phyloP scores from a whole-genome alignment of 2,888 invertebrate species.

The Epistrophella euchroma region DNA sequence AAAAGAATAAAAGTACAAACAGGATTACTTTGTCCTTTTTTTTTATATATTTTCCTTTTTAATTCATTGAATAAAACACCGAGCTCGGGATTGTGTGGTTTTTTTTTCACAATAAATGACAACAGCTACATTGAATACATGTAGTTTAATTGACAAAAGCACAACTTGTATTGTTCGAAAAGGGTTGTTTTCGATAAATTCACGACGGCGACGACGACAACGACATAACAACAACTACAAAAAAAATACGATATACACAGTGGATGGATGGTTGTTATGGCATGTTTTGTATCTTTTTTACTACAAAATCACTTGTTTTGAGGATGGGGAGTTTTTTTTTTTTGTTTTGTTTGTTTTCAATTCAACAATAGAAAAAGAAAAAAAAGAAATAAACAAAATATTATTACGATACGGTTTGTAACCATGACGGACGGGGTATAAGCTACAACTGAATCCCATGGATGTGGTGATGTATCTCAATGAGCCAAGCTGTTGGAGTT shows the following conservation, averaged over 20 bases:
- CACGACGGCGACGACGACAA: conserved; percentile 35
- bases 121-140: conserved; percentile 50
- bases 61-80: conserved; percentile 58
- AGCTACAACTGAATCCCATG: conserved; percentile 68
- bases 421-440: conserved; percentile 71
- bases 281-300: conserved; percentile 41
- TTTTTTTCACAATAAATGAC: conserved; percentile 49
- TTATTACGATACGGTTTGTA: conserved; percentile 55
- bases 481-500: conserved; percentile 16
- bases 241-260: conserved; percentile 43
- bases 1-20: conserved; percentile 32
- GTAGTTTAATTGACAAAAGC: conserved; percentile 71
- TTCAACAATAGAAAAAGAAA: conserved; percentile 64
- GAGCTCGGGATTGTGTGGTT: conserved; percentile 58
- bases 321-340: conserved; percentile 34
- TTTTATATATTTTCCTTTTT: conserved; percentile 27
- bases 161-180: conserved; percentile 62
- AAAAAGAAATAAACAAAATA: conserved; percentile 56
- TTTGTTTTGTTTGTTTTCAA: conserved; percentile 38
- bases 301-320: conserved; percentile 52
- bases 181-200: conserved; percentile 63
- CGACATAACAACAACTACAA: conserved; percentile 14
- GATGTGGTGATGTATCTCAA: conserved; percentile 40
- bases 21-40: conserved; percentile 56
- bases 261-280: conserved; percentile 57